A percentile compares a stretch with the other conserved stretches of the same genome.
Evolutionary conservation across 2,888 invertebrate species (phyloP).

Genomic region (Noctuana brunneofusca): DNA sequence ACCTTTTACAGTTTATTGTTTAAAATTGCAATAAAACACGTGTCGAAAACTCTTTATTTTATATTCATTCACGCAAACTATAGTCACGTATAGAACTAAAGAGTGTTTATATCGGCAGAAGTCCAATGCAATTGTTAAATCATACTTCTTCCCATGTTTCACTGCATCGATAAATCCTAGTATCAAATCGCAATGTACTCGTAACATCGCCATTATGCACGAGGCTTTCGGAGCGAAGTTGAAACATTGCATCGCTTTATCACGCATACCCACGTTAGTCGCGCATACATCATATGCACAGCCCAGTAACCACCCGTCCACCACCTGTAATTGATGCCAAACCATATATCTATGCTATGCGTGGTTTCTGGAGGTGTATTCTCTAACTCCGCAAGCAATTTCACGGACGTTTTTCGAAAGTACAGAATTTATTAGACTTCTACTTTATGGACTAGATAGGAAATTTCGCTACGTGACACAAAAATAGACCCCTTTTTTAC

Average conservation of each 20-base stretch:
- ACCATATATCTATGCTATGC: constrained; percentile 25
- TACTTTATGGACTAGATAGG: no score
- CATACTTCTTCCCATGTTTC: background rate
- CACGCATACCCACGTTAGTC: constrained; percentile 42
- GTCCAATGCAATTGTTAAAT: background rate
- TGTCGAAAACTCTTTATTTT: background rate
- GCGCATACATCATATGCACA: constrained; percentile 46
- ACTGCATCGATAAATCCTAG: background rate
- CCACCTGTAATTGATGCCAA: constrained; percentile 19
- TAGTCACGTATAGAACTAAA: background rate
- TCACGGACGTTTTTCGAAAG: no score
- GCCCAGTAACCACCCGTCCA: constrained; percentile 26
- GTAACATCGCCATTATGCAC: constrained; percentile 1
- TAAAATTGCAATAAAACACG: no score
- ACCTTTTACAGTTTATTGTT: no score
- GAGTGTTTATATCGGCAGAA: no score
- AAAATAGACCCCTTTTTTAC: background rate
- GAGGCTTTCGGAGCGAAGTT: constrained; percentile 44
- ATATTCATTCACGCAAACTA: background rate
- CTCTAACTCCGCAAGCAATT: no score
- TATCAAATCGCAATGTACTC: background rate
- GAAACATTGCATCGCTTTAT: constrained; percentile 47
- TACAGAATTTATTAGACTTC: no score
- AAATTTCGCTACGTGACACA: no score
- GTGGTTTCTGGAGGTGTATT: no score